These are phyloP conservation scores for Scaptomyza pallida DNA, from an alignment of 1,140 invertebrate genomes.

Conservation along the genomic window DNA sequence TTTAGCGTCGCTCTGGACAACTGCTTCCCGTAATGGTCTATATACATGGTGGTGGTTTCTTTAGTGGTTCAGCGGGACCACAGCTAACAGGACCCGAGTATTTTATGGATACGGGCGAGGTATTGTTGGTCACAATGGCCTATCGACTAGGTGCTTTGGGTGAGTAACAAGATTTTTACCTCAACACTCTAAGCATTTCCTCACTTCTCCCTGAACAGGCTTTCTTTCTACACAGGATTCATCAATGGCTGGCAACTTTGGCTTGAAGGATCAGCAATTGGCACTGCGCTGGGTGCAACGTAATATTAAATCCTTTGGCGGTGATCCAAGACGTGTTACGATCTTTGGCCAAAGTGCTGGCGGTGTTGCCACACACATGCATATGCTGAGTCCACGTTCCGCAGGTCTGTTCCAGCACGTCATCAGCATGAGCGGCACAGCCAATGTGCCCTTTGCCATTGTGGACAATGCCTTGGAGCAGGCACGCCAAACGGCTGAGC, in stretches of 20 bases:
- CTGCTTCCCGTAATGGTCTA: constrained; percentile 84
- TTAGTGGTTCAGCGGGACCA: constrained; percentile 76
- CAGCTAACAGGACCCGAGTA: constrained; percentile 83
- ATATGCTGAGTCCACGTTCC: constrained; percentile 84
- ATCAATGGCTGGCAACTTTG: constrained; percentile 85
- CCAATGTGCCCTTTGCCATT: constrained; percentile 87
- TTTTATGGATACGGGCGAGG: constrained; percentile 76
- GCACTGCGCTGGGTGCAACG: constrained; percentile 84
- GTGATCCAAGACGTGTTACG: constrained; percentile 85
- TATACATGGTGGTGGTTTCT: constrained; percentile 85
- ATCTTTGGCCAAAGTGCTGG: constrained; percentile 87
- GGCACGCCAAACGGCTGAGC: constrained; percentile 65
- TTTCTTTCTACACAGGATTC: constrained; percentile 82
- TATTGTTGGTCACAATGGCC: constrained; percentile 73
- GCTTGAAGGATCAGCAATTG: constrained; percentile 86
- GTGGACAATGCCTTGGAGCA: constrained; percentile 84
- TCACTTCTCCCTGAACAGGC: constrained; percentile 28
- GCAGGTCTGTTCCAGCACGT: constrained; percentile 85
- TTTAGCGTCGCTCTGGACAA: constrained; percentile 8
- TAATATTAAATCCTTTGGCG: constrained; percentile 79
- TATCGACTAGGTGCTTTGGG: constrained; percentile 78
- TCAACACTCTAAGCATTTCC: too few relatives aligned
- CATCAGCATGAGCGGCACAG: constrained; percentile 87
- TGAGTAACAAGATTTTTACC: constrained; percentile 23
- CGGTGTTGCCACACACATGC: constrained; percentile 84